Conservation (phyloP, 1,140 invertebrate species). For the Nautilus pompilius region DNA sequence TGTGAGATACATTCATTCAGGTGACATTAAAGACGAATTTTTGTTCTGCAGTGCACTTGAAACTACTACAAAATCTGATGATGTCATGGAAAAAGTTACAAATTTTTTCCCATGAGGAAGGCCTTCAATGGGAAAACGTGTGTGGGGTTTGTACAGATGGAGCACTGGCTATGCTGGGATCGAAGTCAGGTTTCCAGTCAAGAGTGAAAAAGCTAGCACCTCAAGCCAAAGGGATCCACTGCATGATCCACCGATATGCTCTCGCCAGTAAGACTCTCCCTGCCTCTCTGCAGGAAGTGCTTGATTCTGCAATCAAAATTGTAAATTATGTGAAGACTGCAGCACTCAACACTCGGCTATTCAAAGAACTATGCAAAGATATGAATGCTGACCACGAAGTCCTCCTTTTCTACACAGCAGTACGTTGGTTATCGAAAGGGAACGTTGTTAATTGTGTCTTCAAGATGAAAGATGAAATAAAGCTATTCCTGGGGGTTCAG, state of each 20-base stretch:
- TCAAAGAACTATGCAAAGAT: not conserved
- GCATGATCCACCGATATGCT: conserved; percentile 10
- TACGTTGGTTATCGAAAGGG: not conserved
- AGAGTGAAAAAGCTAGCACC: conserved; percentile 5
- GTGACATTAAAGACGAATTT: conserved; percentile 1
- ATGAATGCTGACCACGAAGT: conserved; percentile 1
- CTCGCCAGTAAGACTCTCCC: conserved; percentile 9
- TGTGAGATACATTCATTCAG: conserved; percentile 1
- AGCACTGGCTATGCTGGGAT: not conserved
- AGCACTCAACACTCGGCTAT: not conserved
- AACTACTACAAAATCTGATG: not conserved
- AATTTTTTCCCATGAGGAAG: not conserved
- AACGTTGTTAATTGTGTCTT: not conserved
- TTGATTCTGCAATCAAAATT: conserved; percentile 6
- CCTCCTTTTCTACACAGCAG: not conserved
- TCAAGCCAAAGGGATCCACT: conserved; percentile 6
- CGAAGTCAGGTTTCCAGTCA: not conserved
- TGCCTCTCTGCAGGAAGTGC: not conserved
- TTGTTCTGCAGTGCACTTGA: conserved; percentile 4
- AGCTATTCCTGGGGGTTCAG: not conserved
- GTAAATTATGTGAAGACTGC: not conserved
- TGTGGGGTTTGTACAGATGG: not conserved
- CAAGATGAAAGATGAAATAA: not conserved
- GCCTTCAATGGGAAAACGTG: not conserved
- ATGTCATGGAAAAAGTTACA: conserved; percentile 1